Evolutionary conservation across 2,888 invertebrate species (phyloP).

Genomic region (Plemyria rubiginata): DNA sequence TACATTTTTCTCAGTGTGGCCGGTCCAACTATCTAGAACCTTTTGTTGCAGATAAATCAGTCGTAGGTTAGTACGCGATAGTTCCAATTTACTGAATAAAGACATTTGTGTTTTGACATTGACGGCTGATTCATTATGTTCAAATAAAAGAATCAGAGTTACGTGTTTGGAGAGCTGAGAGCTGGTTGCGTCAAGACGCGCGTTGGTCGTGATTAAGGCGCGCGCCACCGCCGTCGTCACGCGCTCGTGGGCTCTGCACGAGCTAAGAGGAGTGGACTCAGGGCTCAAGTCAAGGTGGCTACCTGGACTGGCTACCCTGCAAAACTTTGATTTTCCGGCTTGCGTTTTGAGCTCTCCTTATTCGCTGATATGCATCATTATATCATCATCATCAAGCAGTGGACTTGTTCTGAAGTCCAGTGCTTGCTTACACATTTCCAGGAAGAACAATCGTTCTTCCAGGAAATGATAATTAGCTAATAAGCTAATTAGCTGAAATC

Average conservation of each 20-base stretch:
- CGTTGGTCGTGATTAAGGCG: constrained; percentile 79
- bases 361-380: too few species aligned
- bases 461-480: too few species aligned
- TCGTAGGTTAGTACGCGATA: not conserved
- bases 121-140: not conserved
- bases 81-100: not conserved
- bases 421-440: too few species aligned
- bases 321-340: too few species aligned
- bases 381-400: too few species aligned
- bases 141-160: constrained; percentile 35
- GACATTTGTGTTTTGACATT: not conserved
- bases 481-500: too few species aligned
- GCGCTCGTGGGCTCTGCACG: constrained; percentile 77
- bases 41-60: not conserved
- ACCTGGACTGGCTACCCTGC: too few species aligned
- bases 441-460: too few species aligned
- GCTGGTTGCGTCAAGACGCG: constrained; percentile 72
- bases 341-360: too few species aligned
- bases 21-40: not conserved
- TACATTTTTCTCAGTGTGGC: too few species aligned
- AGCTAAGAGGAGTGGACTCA: constrained; percentile 61
- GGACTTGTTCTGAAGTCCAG: too few species aligned
- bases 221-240: constrained; percentile 75
- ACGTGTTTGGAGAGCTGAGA: constrained; percentile 44
- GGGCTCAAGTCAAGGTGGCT: too few species aligned